These are phyloP conservation scores for Phalanger gymnotis DNA, from an alignment of 2,797 vertebrate species.

Conservation along the genomic window DNA sequence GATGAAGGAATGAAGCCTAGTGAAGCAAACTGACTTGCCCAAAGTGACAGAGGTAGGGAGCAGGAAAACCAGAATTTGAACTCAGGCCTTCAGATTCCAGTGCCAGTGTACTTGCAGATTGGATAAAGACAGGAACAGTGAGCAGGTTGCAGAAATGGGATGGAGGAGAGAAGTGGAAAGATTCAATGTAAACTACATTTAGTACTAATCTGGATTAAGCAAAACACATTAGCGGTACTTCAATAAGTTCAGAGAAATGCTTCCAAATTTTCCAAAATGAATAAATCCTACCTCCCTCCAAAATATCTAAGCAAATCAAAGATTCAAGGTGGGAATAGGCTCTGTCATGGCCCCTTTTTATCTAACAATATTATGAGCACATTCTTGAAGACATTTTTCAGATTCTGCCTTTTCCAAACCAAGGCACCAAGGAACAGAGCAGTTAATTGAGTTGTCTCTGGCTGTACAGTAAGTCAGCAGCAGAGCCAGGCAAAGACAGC, in stretches of 20 bases:
- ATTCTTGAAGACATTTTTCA: conserved; percentile 15
- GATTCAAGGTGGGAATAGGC: background rate
- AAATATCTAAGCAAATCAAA: background rate
- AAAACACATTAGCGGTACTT: conserved; percentile 7
- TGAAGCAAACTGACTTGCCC: background rate
- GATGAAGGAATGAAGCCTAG: background rate
- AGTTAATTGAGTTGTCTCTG: conserved; percentile 49
- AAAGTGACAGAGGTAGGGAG: background rate
- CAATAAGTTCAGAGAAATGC: background rate
- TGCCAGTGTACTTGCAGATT: background rate
- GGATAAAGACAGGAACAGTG: background rate
- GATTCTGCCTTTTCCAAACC: background rate
- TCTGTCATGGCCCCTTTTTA: background rate
- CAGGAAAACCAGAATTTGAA: background rate
- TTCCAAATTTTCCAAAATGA: background rate
- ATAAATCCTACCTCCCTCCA: background rate
- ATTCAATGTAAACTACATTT: background rate
- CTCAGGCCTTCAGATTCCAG: background rate
- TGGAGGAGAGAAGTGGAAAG: background rate
- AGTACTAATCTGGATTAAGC: background rate
- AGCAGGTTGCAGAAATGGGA: background rate
- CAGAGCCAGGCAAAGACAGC: background rate
- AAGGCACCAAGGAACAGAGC: background rate
- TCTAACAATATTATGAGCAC: background rate
- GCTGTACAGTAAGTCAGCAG: background rate